phyloP scores from a whole-genome alignment of 2,888 invertebrate species.

The Drosophila austrosaltans region DNA sequence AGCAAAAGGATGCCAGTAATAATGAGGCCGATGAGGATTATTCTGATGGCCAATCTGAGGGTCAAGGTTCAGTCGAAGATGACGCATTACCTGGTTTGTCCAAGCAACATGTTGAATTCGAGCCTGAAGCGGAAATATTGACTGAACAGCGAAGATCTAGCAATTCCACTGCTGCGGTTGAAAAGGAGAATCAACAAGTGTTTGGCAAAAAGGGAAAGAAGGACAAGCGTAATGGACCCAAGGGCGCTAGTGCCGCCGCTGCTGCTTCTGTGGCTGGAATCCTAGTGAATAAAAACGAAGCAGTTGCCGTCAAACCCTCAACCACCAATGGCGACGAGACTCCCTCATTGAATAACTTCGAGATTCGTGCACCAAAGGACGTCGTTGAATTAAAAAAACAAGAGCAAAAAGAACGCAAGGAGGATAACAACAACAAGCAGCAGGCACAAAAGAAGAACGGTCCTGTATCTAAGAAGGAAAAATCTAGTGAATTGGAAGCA shows the following conservation, averaged over 20 bases:
- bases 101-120: constrained; percentile 82
- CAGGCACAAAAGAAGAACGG: constrained; percentile 59
- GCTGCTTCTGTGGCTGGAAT: constrained; percentile 78
- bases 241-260: constrained; percentile 15
- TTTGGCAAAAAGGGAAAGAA: constrained; percentile 70
- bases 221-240: constrained; percentile 73
- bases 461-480: constrained; percentile 63
- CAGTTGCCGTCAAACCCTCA: constrained; percentile 58
- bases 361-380: constrained; percentile 92
- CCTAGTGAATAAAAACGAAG: constrained; percentile 81
- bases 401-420: constrained; percentile 70
- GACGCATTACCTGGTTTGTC: constrained; percentile 70
- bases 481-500: constrained; percentile 33
- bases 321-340: constrained; percentile 75
- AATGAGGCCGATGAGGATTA: constrained; percentile 73
- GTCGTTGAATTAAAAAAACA: constrained; percentile 84
- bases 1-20: constrained; percentile 68
- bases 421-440: constrained; percentile 63
- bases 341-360: constrained; percentile 88
- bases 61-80: constrained; percentile 74
- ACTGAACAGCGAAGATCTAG: constrained; percentile 59
- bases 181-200: constrained; percentile 72
- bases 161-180: constrained; percentile 54
- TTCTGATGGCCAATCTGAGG: constrained; percentile 78
- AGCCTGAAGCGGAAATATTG: constrained; percentile 81